Evolutionary conservation across 2,113 vertebrate species (phyloP), one percentile per base, ranked within the genome.

Genomic region (Tretioscincus oriximinensis): DNA sequence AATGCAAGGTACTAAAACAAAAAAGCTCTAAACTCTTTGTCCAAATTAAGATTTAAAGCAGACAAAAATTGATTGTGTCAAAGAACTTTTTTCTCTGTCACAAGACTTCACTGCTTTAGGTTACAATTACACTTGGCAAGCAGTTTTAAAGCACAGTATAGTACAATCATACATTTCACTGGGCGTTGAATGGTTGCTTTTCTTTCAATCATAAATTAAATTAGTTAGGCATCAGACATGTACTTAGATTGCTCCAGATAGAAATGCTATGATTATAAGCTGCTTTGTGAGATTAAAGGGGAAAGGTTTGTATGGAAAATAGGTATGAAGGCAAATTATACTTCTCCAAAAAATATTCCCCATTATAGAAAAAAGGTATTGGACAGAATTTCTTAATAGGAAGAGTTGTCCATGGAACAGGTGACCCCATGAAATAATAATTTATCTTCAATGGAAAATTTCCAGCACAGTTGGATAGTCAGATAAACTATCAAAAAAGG

Each of bases 41-140:
- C 28, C 24, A 60, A 58, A 45, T n/a, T 45, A 68, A 64, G 18
- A 76, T 61, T 76, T 76, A 20, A 54, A 49, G 63, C 14, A 60
- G 24, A 14, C 73, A 76, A 45, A 51, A 47, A 49, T 67, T 31
- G 5, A 7, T 1, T 35, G 49, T 69, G 49, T 35, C 51, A 60
- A 78, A 70, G 28, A n/a, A 61, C 69, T 61, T 78, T 41, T 60
- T 54, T 77, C 64, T 70, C 31, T 78, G 51, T 78, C 77, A 78
- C 77, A 78, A 70, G 77, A 70, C 66, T 78, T 78, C 41, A 70
- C 8, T 28, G 31, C 51, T 78, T 70, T 60, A 41, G 51, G 77
- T 78, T 78, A 70, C 29, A 60, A 61, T 60, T 78, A 70, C 16
- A 78, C 60, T 70, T 70, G 22, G 41, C 47, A 69, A 65, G 31